Evolutionary conservation across 2,113 vertebrate genomes (phyloP), one percentile per base, ranked within the genome.

Genomic region (Microcebus murinus): DNA sequence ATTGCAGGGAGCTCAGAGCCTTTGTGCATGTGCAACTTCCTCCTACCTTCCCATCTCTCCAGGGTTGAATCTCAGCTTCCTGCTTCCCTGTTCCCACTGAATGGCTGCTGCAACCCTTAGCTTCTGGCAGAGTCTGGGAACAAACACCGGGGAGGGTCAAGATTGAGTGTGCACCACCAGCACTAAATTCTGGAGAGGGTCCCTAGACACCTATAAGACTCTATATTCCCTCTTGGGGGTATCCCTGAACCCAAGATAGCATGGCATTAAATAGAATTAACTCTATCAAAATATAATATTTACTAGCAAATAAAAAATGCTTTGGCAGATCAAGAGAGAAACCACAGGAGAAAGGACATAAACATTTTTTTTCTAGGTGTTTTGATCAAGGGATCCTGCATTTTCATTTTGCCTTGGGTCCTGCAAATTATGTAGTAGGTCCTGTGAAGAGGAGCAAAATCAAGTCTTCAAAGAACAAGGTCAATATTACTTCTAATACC

Each of bases 111-210:
- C 36, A 39, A 7, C 34, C 29, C 45, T 73, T 9, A 12, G 29
- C 5, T 2, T 2, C 21, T 17, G 48, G 65, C 8, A 57, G 25
- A 20, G 1, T 73, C 34, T 52, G 59, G 67, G 1, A 0, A 5
- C 2, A 50, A 25, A 34, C 18, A 21, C 15, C 27, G 8, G 10
- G 63, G 36, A 71, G 27, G 81, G 20, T 55, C 25, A 13, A 4
- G 57, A 13, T 45, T 57, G 34, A 21, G 0, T 23, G 2, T 50
- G 27, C 18, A 4, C 18, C 31, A 14, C 7, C 10, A 15, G 13
- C 52, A 36, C 59, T 68, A 11, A 81, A 36, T 9, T 83, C 59
- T 68, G 25, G n/a, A 73, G 8, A n/a, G 2, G 25, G 13, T 18
- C 7, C 8, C n/a, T 61, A 55, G 67, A 48, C 34, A 14, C 1